phyloP scores from a whole-genome alignment of 2,888 invertebrate species.

The Bhutanitis thaidina region DNA sequence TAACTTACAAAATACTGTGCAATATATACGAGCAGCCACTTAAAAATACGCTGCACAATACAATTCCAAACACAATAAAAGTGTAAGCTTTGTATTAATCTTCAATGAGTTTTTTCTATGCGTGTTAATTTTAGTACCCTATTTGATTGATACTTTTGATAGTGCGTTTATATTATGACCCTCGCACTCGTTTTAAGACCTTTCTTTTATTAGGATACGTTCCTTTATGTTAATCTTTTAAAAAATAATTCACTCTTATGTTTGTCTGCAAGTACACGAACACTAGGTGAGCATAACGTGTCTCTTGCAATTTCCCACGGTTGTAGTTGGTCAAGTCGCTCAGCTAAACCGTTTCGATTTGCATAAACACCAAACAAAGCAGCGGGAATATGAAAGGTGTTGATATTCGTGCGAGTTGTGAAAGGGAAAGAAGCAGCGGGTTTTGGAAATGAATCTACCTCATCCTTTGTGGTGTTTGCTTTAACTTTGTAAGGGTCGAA shows the following conservation, averaged over 20 bases:
- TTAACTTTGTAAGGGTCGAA: neutral
- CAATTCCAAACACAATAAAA: neutral
- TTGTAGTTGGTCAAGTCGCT: neutral
- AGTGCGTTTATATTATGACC: too few species aligned
- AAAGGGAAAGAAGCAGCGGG: neutral
- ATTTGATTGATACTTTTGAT: too few species aligned
- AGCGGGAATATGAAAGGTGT: constrained; percentile 2
- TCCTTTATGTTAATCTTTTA: too few species aligned
- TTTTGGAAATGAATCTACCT: neutral
- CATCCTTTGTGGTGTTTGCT: neutral
- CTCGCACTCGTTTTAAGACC: too few species aligned
- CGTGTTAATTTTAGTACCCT: too few species aligned
- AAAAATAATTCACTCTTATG: too few species aligned
- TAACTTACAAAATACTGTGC: constrained; percentile 68
- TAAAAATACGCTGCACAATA: constrained; percentile 8
- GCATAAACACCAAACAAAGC: constrained; percentile 12
- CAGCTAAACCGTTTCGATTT: constrained; percentile 9
- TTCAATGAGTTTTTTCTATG: too few species aligned
- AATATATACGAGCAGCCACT: constrained; percentile 45
- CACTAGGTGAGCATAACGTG: neutral
- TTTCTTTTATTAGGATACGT: too few species aligned
- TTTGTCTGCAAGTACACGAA: neutral
- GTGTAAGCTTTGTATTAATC: too few species aligned
- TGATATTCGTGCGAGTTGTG: neutral
- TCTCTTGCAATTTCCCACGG: constrained; percentile 11